Evolutionary conservation across 2,888 invertebrate genomes (phyloP), one percentile per base, ranked within the genome.

Genomic region (Ditula angustiorana): DNA sequence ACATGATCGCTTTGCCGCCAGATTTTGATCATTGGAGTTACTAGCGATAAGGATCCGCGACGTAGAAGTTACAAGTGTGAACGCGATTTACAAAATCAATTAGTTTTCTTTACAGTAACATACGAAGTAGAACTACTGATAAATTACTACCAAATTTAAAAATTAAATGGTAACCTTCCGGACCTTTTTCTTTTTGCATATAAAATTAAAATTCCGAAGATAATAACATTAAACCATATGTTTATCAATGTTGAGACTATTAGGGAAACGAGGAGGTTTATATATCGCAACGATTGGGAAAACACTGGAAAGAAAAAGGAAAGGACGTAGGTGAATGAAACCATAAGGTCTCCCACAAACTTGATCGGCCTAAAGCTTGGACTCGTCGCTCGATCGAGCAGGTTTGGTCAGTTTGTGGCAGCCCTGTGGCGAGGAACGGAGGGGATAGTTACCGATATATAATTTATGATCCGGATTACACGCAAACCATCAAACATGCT

Each of bases 401-500:
- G 71, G 69, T 69, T 67, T 62, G 49, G 60, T 71, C 86, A 89
- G 89, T 90, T 90, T 90, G 89, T 90, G 88, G 87, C 72, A 88
- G 87, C 80, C 85, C 84, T 77, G 55, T 53, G 35, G 57, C 69
- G 71, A n/a, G 65, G 75, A 73, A 69, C 71, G 69, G 70, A 74
- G 68, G 78, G 83, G 84, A 85, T 92, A 91, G 74, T 91, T 92
- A 92, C 92, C 92, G 82, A 87, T 84, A 85, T 79, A 86, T 78
- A 82, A 79, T 75, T 81, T 78, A 83, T 67, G 81, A 80, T 88
- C 90, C 87, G 85, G 88, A 87, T 91, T 92, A 93, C 86, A 92
- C 92, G 91, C 92, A 92, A 87, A 92, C 92, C 92, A 92, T 92
- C 87, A 93, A 87, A 91, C 90, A 92, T 76, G 92, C 93, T 93